A percentile compares a stretch with the other conserved stretches of the same genome.
phyloP scores from a whole-genome alignment of 1,140 invertebrate species.

The Drosophila lowei region DNA sequence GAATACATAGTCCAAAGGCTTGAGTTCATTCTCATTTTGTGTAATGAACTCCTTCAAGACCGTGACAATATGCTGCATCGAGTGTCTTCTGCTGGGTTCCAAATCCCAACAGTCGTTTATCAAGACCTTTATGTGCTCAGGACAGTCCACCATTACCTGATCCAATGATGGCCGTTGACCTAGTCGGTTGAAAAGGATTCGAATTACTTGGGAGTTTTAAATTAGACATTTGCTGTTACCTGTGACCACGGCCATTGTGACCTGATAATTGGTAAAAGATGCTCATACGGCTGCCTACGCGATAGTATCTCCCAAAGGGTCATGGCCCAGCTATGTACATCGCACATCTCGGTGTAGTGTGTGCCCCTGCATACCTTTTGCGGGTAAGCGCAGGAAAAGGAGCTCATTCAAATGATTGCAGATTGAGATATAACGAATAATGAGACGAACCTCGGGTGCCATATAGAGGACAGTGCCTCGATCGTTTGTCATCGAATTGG shows the following conservation, averaged over 20 bases:
- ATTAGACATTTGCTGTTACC: conserved; percentile 63
- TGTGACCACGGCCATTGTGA: conserved; percentile 95
- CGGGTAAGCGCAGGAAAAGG: conserved; percentile 1
- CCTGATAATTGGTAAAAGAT: conserved; percentile 90
- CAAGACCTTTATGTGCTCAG: conserved; percentile 91
- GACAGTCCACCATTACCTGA: conserved; percentile 86
- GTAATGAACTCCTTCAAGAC: conserved; percentile 86
- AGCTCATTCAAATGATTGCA: background rate
- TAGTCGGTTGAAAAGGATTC: conserved; percentile 35
- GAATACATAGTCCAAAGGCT: background rate
- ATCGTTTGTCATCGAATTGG: conserved; percentile 97
- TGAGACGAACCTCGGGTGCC: conserved; percentile 92
- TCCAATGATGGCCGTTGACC: conserved; percentile 92
- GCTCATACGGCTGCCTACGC: conserved; percentile 93
- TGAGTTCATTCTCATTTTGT: background rate
- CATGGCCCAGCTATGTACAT: conserved; percentile 98
- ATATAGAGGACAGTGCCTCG: conserved; percentile 98
- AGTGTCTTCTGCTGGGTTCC: conserved; percentile 90
- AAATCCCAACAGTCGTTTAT: conserved; percentile 95
- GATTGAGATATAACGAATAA: background rate
- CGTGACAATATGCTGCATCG: conserved; percentile 91
- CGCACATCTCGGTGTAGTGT: conserved; percentile 97
- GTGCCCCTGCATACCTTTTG: conserved; percentile 88
- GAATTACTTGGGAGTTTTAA: background rate
- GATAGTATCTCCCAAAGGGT: conserved; percentile 98